Evolutionary conservation across 2,888 invertebrate genomes (phyloP).

Genomic region (Drosophila borealis): DNA sequence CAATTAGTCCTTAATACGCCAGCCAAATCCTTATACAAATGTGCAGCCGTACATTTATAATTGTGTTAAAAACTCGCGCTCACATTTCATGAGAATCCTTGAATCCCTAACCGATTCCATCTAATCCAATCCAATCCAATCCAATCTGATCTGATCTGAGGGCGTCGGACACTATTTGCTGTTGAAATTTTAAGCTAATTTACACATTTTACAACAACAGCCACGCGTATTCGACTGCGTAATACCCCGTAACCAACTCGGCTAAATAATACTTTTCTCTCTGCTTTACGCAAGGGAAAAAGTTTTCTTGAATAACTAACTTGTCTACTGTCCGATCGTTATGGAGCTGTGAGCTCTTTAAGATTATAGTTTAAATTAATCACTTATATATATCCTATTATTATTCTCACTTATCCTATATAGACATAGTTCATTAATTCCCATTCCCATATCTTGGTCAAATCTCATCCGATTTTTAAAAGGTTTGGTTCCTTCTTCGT

Average conservation of each 20-base stretch:
- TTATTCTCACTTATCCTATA: too few species aligned
- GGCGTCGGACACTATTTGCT: slow-evolving; percentile 66
- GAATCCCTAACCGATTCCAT: slow-evolving; percentile 21
- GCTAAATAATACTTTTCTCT: too few species aligned
- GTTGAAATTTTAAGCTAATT: slow-evolving; percentile 74
- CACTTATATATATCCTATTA: too few species aligned
- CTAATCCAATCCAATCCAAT: slow-evolving; percentile 22
- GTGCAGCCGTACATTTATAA: slow-evolving; percentile 68
- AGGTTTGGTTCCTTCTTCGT: too few species aligned
- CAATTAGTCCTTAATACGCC: slow-evolving; percentile 79
- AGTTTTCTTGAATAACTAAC: too few species aligned
- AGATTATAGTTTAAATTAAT: too few species aligned
- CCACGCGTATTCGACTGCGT: not conserved
- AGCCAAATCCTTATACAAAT: slow-evolving; percentile 20
- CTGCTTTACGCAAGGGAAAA: too few species aligned
- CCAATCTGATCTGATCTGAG: slow-evolving; percentile 30
- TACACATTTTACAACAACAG: slow-evolving; percentile 64
- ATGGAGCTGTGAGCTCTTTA: too few species aligned
- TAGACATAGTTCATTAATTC: not conserved
- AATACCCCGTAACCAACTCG: not conserved
- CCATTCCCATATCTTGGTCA: too few species aligned
- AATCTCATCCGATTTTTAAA: too few species aligned
- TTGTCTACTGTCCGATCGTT: too few species aligned
- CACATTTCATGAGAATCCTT: slow-evolving; percentile 62
- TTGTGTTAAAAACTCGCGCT: slow-evolving; percentile 72